Evolutionary conservation across 2,888 invertebrate genomes (phyloP), one percentile per base, ranked within the genome.

Genomic region (Ennomos fuscantarius): DNA sequence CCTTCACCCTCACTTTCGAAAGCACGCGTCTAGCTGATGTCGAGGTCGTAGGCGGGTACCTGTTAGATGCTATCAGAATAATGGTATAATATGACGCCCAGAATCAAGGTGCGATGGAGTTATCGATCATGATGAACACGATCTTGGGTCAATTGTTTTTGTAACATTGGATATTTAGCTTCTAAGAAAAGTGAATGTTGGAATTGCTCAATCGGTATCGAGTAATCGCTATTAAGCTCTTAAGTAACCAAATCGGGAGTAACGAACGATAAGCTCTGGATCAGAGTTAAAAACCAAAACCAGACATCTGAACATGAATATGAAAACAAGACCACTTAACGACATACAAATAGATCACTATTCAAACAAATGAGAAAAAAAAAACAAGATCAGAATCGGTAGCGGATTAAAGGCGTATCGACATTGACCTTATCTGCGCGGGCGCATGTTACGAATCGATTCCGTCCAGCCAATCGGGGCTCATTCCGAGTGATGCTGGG

Each of bases 381-480:
- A 40, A 60, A 68, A 63, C 60, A 35, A 75, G 69, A 73, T 74
- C 66, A 64, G 71, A 77, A 83, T 86, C 88, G 79, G 88, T 86
- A 86, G 88, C 87, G 78, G 81, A 85, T 86, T 81, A 84, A 84
- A 85, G 79, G 77, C 79, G 81, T 80, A 84, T 88, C 86, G 86
- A 82, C 87, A 89, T 87, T 90, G 89, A 89, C 88, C 89, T 86
- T 84, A 86, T 82, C 83, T 81, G 78, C 77, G 79, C 78, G 67
- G 77, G 84, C 82, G 84, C 82, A 82, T 79, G 79, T 82, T 84
- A 85, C 89, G 82, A 88, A 89, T 90, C 86, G 90, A 87, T 88
- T 87, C 78, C 74, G 76, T 74, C 78, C 74, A 73, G 78, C 86
- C 86, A 86, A 87, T 85, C 76, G 79, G 78, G 79, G 78, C 78